These are phyloP conservation scores for Rhaphigaster nebulosa DNA, from an alignment of 2,888 invertebrate species.

Conservation along the genomic window DNA sequence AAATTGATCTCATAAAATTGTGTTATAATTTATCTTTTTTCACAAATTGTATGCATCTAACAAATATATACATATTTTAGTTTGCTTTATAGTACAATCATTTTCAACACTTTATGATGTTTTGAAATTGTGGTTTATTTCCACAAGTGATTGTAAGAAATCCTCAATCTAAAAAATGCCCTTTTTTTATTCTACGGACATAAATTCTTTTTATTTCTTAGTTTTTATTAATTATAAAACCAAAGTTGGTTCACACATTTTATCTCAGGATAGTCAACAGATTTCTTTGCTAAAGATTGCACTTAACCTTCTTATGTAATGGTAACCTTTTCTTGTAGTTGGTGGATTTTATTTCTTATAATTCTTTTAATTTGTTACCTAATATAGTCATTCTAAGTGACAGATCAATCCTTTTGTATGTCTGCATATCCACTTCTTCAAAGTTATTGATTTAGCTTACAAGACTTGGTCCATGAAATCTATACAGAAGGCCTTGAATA, in stretches of 20 bases:
- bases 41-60: background rate
- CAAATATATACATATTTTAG: background rate
- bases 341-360: background rate
- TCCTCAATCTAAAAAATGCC: background rate
- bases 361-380: background rate
- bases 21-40: background rate
- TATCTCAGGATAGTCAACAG: background rate
- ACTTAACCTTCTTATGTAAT: slow-evolving; percentile 43
- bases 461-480: slow-evolving; percentile 25
- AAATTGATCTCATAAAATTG: background rate
- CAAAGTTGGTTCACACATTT: background rate
- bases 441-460: slow-evolving; percentile 25
- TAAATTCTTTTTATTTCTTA: background rate
- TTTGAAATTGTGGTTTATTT: background rate
- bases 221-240: background rate
- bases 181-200: background rate
- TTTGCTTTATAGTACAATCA: background rate
- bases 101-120: background rate
- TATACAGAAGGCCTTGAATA: slow-evolving; percentile 44
- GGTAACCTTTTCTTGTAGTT: slow-evolving; percentile 25
- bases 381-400: background rate
- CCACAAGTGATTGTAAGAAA: background rate
- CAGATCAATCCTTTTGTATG: background rate
- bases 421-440: slow-evolving; percentile 5
- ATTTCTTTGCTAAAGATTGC: slow-evolving; percentile 10